Percentiles rank a stretch among this genome's conserved stretches.
Conservation (phyloP, 2,113 vertebrate species). For the Mus musculus region GRCm39 chr1:27256001-27256500, state of each 20-base stretch:
- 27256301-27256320: background rate
- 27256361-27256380: background rate
- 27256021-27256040: background rate
- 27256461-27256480: background rate
- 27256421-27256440: background rate
- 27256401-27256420: background rate
- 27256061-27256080: too few species aligned
- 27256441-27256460: background rate
- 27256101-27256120: background rate
- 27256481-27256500: conserved; percentile 27
- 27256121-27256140: background rate
- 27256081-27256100: background rate
- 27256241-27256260: background rate
- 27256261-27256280: background rate
- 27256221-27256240: background rate
- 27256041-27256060: background rate
- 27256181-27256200: background rate
- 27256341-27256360: background rate
- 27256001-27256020: background rate
- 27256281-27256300: background rate
- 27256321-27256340: background rate
- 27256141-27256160: too few species aligned
- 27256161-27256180: too few species aligned
- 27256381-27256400: conserved; percentile 33
- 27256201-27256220: background rate